Conservation (phyloP, 2,888 invertebrate genomes). For the Camponotus fellah region DNA sequence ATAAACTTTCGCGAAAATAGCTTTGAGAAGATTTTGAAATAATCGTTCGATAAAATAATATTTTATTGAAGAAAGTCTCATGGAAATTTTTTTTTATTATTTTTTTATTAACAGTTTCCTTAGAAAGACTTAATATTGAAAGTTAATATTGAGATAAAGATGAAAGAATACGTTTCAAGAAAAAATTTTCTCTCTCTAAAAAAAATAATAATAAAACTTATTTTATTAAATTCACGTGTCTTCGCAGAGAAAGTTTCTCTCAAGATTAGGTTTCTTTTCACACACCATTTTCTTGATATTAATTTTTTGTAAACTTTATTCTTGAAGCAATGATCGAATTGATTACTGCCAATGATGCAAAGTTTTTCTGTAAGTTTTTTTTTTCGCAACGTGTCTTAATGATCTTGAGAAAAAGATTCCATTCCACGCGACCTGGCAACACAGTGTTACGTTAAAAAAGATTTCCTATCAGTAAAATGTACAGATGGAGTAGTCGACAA, state of each 20-base stretch:
- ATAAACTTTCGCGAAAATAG: background rate
- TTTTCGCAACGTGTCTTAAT: background rate
- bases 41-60: background rate
- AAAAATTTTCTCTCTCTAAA: background rate
- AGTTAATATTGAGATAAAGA: background rate
- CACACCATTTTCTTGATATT: background rate
- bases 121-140: background rate
- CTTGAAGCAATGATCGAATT: background rate
- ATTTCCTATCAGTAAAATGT: conserved; percentile 67
- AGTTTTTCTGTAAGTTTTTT: background rate
- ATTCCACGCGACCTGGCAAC: background rate
- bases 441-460: conserved; percentile 52
- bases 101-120: background rate
- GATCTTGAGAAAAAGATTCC: background rate
- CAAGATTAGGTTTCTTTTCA: background rate
- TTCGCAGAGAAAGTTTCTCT: background rate
- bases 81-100: too few species aligned
- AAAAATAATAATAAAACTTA: background rate
- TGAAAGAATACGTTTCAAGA: background rate
- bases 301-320: background rate
- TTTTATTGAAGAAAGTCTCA: background rate
- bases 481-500: conserved; percentile 58
- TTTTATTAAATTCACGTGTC: background rate
- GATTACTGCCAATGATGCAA: background rate
- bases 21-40: background rate